Evolutionary conservation across 2,888 invertebrate species (phyloP).

Genomic region (Atethmia centrago): DNA sequence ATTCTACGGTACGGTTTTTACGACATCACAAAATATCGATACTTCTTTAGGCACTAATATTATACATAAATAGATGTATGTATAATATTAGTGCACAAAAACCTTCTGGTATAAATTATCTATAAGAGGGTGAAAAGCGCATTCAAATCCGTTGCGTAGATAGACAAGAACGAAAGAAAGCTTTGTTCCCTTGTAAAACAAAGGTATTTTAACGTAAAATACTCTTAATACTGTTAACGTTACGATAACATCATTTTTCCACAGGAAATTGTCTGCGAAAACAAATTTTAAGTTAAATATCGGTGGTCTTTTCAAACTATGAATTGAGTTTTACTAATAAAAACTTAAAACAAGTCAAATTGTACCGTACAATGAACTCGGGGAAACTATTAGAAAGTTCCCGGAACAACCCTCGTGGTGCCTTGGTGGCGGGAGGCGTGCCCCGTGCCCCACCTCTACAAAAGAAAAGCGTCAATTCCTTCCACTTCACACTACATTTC

Average conservation of each 20-base stretch:
- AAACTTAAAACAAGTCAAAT: conserved; percentile 72
- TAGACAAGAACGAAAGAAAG: neutral
- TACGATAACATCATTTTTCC: conserved; percentile 4
- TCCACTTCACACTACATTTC: conserved; percentile 60
- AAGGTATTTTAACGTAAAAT: neutral
- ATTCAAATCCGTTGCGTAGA: too few relatives aligned
- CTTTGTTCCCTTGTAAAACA: neutral
- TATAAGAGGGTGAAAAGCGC: too few relatives aligned
- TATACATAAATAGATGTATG: too few relatives aligned
- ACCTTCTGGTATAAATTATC: too few relatives aligned
- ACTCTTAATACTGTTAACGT: neutral
- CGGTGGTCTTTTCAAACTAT: conserved; percentile 44
- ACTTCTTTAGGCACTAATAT: too few relatives aligned
- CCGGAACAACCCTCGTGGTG: conserved; percentile 79
- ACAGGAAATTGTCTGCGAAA: conserved; percentile 33
- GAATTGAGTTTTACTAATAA: conserved; percentile 60
- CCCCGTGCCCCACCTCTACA: conserved; percentile 67
- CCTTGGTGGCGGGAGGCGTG: conserved; percentile 82
- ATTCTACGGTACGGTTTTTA: too few relatives aligned
- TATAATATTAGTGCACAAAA: too few relatives aligned
- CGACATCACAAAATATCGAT: too few relatives aligned
- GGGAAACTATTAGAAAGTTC: conserved; percentile 84
- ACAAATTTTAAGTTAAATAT: conserved; percentile 49
- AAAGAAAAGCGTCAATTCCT: conserved; percentile 56
- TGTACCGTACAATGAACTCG: conserved; percentile 77